These are phyloP conservation scores for Drosophila anomalata DNA, from an alignment of 2,888 invertebrate genomes.

Conservation along the genomic window DNA sequence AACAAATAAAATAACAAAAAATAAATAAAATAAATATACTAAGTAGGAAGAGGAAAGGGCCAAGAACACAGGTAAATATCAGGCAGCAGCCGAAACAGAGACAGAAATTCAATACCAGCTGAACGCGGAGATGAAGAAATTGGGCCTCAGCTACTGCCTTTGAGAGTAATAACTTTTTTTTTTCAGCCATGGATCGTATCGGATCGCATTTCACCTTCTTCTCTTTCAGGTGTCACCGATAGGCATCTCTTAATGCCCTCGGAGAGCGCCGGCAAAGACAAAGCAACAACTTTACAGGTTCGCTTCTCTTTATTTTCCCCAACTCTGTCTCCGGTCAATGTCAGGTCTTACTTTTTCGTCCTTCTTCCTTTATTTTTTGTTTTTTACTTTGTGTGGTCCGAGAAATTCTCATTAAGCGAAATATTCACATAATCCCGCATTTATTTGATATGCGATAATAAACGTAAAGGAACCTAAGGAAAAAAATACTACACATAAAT, in stretches of 20 bases:
- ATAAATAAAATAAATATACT: slow-evolving; percentile 29
- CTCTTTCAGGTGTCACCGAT: slow-evolving; percentile 82
- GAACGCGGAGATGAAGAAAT: slow-evolving; percentile 66
- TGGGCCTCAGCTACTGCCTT: slow-evolving; percentile 42
- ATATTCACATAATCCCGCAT: slow-evolving; percentile 80
- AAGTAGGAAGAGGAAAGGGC: slow-evolving; percentile 6
- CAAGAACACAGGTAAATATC: slow-evolving; percentile 70
- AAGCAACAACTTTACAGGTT: slow-evolving; percentile 67
- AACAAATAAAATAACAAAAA: slow-evolving; percentile 37
- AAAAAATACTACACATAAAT: slow-evolving; percentile 13
- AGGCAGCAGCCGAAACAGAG: slow-evolving; percentile 65
- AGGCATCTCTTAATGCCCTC: slow-evolving; percentile 82
- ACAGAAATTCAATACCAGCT: slow-evolving; percentile 68
- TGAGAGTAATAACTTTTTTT: slow-evolving; percentile 60
- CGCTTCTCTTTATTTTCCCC: slow-evolving; percentile 19
- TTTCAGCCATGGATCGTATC: slow-evolving; percentile 75
- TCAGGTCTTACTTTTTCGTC: slow-evolving; percentile 15
- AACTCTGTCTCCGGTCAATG: slow-evolving; percentile 38
- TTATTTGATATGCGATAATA: slow-evolving; percentile 79
- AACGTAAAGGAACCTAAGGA: slow-evolving; percentile 41
- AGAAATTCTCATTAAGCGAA: slow-evolving; percentile 79
- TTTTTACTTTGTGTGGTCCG: slow-evolving; percentile 63
- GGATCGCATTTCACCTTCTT: slow-evolving; percentile 82
- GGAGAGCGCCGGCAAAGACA: slow-evolving; percentile 52
- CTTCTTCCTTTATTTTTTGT: slow-evolving; percentile 4